A percentile compares a stretch with the other conserved stretches of the same genome.
Conservation (phyloP, 2,888 invertebrate species). For the Atethmia centrago region DNA sequence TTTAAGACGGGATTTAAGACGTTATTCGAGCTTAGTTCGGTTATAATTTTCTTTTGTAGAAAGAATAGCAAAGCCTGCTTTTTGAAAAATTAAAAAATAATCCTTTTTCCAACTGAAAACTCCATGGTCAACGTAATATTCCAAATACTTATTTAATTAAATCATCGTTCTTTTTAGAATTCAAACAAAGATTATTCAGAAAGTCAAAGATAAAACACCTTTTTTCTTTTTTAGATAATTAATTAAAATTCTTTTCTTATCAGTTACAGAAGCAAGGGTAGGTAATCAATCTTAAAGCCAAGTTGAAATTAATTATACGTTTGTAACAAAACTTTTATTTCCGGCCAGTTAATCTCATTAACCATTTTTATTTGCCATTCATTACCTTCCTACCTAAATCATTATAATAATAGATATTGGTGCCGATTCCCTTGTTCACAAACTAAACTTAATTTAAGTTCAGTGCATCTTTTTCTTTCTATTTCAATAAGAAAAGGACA, state of each 20-base stretch:
- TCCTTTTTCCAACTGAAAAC: too few relatives aligned
- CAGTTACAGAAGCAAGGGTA: constrained; percentile 18
- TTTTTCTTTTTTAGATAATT: constrained; percentile 19
- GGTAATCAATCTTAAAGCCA: constrained; percentile 21
- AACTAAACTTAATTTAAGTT: too few relatives aligned
- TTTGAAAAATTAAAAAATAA: too few relatives aligned
- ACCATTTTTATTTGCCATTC: background rate
- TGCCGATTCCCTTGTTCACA: too few relatives aligned
- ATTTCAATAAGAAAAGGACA: too few relatives aligned
- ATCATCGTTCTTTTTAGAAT: background rate
- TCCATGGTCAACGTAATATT: background rate
- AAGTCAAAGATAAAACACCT: constrained; percentile 9
- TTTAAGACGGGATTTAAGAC: background rate
- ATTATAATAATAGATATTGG: too few relatives aligned
- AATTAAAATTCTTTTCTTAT: constrained; percentile 20
- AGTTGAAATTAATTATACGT: constrained; percentile 33
- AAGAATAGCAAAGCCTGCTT: too few relatives aligned
- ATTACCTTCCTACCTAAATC: background rate
- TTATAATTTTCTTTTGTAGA: too few relatives aligned
- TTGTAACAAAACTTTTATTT: constrained; percentile 21
- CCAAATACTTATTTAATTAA: background rate
- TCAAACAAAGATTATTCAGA: constrained; percentile 16
- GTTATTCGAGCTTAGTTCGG: background rate
- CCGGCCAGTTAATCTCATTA: constrained; percentile 8
- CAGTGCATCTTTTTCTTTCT: too few relatives aligned